Conservation (phyloP, 2,797 vertebrate genomes). For the Neopelma chrysocephalum region DNA sequence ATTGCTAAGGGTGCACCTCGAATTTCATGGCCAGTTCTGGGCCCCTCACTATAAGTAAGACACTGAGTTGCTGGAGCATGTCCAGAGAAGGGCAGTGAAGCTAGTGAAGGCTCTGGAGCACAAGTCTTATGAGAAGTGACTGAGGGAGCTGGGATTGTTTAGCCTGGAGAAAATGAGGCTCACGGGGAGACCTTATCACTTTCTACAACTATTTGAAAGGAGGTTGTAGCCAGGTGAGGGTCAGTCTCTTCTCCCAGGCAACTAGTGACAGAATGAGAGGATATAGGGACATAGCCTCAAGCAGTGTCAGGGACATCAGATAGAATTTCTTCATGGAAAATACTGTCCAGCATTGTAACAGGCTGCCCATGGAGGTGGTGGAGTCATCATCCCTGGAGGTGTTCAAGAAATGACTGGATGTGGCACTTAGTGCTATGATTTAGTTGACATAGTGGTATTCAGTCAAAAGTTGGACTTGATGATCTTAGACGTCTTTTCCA, state of each 20-base stretch:
- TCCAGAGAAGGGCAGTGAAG: neutral
- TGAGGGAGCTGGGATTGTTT: neutral
- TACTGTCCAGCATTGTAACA: neutral
- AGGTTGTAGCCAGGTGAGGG: neutral
- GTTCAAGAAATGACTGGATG: neutral
- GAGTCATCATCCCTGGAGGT: neutral
- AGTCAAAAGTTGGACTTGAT: neutral
- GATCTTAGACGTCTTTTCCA: neutral
- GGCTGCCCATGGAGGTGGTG: neutral
- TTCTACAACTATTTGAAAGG: neutral
- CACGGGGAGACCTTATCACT: neutral
- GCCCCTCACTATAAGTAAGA: neutral
- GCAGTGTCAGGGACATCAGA: no score
- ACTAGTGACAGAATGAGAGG: no score
- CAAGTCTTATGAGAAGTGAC: neutral
- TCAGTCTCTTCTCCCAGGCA: neutral
- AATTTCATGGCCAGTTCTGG: neutral
- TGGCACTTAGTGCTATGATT: neutral
- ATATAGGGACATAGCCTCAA: neutral
- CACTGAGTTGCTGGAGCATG: neutral
- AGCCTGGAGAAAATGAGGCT: neutral
- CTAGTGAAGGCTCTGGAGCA: neutral
- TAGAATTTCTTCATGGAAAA: neutral
- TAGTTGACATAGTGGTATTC: neutral
- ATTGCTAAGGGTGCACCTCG: rapidly evolving